phyloP scores from a whole-genome alignment of 2,113 vertebrate genomes.

The Dicrurus megarhynchus region DNA sequence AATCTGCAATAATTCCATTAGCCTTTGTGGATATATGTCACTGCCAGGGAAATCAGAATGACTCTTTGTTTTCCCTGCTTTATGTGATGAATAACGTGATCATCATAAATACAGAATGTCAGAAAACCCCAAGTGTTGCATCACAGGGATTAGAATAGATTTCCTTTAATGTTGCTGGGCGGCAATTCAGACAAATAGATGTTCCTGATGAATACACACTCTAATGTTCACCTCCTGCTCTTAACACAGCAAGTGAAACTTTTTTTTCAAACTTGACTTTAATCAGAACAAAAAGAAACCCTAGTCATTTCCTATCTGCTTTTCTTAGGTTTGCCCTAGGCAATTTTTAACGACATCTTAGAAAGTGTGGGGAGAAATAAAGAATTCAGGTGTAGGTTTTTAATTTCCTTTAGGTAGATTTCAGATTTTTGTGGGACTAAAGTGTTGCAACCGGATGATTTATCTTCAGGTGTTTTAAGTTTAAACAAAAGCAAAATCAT shows the following conservation, averaged over 20 bases:
- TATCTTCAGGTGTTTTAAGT: background rate
- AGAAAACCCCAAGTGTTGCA: background rate
- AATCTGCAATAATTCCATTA: slow-evolving; percentile 21
- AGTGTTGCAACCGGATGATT: background rate
- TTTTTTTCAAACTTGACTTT: background rate
- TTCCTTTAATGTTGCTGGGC: background rate
- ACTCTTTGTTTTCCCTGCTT: background rate
- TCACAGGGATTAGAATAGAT: background rate
- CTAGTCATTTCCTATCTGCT: background rate
- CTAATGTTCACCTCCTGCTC: background rate
- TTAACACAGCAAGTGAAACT: background rate
- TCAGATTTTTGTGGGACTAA: background rate
- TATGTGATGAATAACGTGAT: background rate
- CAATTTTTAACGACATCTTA: background rate
- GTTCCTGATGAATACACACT: background rate
- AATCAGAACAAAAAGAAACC: background rate
- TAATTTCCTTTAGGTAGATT: background rate
- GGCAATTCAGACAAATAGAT: background rate
- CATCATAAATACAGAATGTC: background rate
- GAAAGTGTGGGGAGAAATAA: background rate
- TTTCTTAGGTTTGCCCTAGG: background rate
- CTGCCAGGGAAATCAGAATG: background rate
- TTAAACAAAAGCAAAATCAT: background rate
- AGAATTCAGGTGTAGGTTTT: background rate
- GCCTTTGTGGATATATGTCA: background rate